These are phyloP conservation scores for Aleadryas rufinucha DNA, from an alignment of 2,113 vertebrate genomes.

Conservation along the genomic window DNA sequence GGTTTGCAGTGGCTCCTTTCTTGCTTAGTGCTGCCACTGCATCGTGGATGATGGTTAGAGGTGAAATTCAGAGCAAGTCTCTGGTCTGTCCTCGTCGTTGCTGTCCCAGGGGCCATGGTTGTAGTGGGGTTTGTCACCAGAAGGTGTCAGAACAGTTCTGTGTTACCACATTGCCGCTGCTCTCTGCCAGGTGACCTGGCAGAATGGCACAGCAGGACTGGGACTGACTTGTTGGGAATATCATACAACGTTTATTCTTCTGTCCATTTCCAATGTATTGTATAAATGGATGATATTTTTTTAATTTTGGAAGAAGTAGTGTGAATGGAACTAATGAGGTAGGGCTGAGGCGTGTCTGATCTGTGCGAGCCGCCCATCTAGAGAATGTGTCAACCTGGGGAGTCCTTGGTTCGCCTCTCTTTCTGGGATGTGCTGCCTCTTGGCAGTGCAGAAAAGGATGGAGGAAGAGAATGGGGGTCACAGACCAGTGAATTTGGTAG, in stretches of 20 bases:
- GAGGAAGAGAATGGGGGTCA: neutral
- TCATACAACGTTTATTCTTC: neutral
- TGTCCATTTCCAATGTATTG: neutral
- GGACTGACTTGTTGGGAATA: constrained; percentile 3
- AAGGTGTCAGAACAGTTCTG: constrained; percentile 59
- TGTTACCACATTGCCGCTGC: neutral
- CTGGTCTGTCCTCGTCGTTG: neutral
- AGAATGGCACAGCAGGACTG: neutral
- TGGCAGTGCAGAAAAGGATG: neutral
- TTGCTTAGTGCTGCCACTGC: neutral
- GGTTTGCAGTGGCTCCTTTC: neutral
- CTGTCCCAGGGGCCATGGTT: neutral
- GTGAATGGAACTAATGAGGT: neutral
- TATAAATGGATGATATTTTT: neutral
- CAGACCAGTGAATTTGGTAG: neutral
- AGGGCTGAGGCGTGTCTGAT: neutral
- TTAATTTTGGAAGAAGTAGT: neutral
- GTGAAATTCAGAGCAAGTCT: neutral
- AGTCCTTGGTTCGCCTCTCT: neutral
- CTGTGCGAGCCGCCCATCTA: neutral
- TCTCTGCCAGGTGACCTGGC: neutral
- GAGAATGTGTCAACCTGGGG: neutral
- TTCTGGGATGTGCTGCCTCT: neutral
- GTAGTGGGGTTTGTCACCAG: constrained; percentile 3
- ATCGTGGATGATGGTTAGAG: neutral